Base-by-base conservation (phyloP, 2,797 vertebrate genomes). In the Chiroxiphia lanceolata region DNA sequence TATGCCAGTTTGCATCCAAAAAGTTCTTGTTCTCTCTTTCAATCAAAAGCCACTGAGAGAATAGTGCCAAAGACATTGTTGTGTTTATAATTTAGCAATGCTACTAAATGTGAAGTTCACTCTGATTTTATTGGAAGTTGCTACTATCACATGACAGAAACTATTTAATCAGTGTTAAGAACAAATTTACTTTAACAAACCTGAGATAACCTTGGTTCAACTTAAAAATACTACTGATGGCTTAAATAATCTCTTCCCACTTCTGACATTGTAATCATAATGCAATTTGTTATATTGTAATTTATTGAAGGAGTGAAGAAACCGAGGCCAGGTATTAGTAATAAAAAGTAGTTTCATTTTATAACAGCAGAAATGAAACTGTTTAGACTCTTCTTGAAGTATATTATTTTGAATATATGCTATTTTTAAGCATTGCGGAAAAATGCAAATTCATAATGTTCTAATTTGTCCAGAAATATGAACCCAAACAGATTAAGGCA, bases 131-230 rank as follows among this genome's bases (percentile, higher is more conserved):
- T 64, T 94, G 78, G 84, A 76, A 72, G 26, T 51, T 90, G 38
- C 22, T 93, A 14, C 11, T 38, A 48, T 89, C 91, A 86, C 14
- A 18, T 81, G 64, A 40, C 47, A 76, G 63, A 94, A 70, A 80
- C 27, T 63, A 53, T 65, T 89, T 81, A 87, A 90, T 48, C 48
- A 81, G 48, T 60, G 36, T 54, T 54, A 88, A 79, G 75, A 94
- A 81, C 19, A 94, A 96, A 77, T 92, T 93, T 83, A 76, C 64
- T 95, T 90, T 83, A 91, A 87, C 69, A 94, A 95, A 95, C 86
- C 94, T 94, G 77, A 96, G 71, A 94, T 95, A 96, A 95, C 36
- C 51, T 95, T 95, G 70, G 50, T 93, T 97, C 96, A 91, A 53
- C 86, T 94, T 96, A 97, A 96, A 97, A 97, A 95, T 94, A 91